phyloP scores from a whole-genome alignment of 2,888 invertebrate species.

The Lumbricus terrestris region DNA sequence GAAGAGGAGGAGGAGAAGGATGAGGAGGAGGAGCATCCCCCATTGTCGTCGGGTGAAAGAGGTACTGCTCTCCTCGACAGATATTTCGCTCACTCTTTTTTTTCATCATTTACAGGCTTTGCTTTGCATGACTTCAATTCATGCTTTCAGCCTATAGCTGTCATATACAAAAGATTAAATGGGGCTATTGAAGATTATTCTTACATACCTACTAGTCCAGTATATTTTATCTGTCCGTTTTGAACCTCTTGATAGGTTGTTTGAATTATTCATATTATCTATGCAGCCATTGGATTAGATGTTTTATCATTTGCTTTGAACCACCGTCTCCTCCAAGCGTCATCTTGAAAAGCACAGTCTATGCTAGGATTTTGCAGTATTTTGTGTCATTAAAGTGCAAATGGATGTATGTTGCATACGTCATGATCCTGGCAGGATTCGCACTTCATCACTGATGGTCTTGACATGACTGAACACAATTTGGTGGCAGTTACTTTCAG shows the following conservation, averaged over 20 bases:
- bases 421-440: too few relatives aligned
- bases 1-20: conserved; percentile 16
- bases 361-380: too few relatives aligned
- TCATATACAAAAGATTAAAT: neutral
- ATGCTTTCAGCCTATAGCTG: neutral
- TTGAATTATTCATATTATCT: neutral
- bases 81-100: neutral
- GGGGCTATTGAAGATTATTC: neutral
- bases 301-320: neutral
- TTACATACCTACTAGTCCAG: neutral
- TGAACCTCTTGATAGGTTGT: neutral
- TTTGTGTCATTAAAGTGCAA: too few relatives aligned
- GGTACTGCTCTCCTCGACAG: neutral
- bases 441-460: too few relatives aligned
- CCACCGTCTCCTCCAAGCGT: neutral
- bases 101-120: neutral
- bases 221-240: neutral
- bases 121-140: neutral
- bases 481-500: too few relatives aligned
- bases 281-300: neutral
- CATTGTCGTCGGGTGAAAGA: neutral
- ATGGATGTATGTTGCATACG: too few relatives aligned
- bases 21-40: conserved; percentile 18
- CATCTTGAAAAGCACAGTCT: too few relatives aligned
- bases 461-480: too few relatives aligned